Evolutionary conservation across 2,797 vertebrate species (phyloP).

Genomic region (Pseudomugil tenellus): DNA sequence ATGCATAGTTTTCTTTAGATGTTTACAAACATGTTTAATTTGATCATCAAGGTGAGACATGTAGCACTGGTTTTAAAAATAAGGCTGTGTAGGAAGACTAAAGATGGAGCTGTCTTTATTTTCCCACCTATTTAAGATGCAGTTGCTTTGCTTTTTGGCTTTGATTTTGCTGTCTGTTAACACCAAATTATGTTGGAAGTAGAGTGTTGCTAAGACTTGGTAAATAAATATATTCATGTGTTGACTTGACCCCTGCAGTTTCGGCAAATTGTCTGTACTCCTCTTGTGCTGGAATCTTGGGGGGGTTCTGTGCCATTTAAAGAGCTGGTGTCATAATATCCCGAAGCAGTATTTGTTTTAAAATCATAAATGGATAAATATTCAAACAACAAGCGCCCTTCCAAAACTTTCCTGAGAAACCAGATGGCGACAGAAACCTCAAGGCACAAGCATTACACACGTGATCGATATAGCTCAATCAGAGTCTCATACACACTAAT

Average conservation of each 20-base stretch:
- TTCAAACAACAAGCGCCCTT: constrained; percentile 18
- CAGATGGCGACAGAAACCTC: constrained; percentile 5
- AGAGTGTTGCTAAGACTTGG: constrained; percentile 3
- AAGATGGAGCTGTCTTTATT: not conserved
- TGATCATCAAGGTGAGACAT: not conserved
- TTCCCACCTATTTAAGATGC: constrained; percentile 18
- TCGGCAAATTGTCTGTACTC: constrained; percentile 1
- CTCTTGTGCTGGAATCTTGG: constrained; percentile 33
- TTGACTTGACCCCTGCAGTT: constrained; percentile 41
- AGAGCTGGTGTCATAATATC: constrained; percentile 23
- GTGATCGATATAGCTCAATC: constrained; percentile 3
- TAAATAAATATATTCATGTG: constrained; percentile 22
- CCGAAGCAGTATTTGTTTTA: constrained; percentile 11
- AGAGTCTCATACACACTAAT: not conserved
- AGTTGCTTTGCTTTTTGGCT: constrained; percentile 7
- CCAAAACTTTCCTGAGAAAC: constrained; percentile 6
- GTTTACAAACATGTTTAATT: not conserved
- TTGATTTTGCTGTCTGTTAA: constrained; percentile 27
- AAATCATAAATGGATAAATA: constrained; percentile 38
- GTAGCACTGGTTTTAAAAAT: not conserved
- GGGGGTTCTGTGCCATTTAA: constrained; percentile 34
- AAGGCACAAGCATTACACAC: not conserved
- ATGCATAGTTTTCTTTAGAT: not conserved
- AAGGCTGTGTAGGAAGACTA: not conserved
- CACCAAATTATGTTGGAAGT: not conserved